These are phyloP conservation scores for Anthopleura xanthogrammica DNA, from an alignment of 92 coral and sea anemone species.

Conservation along the genomic window DNA sequence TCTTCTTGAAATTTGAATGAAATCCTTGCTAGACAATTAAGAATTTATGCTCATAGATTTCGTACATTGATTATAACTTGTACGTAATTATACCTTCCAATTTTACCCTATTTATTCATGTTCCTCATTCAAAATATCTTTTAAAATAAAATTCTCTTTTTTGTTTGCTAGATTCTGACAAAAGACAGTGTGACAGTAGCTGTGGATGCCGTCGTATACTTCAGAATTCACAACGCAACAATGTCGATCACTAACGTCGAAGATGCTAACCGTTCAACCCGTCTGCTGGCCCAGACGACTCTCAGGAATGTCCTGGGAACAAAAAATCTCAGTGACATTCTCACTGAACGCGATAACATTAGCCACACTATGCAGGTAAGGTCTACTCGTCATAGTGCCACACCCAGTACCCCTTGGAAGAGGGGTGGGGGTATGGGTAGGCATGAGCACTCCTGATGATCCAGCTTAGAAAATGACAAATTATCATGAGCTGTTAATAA, in stretches of 20 bases:
- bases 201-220: constrained; percentile 94
- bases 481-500: too few species aligned
- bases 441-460: too few species aligned
- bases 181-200: constrained; percentile 93
- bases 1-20: too few species aligned
- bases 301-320: constrained; percentile 84
- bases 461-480: too few species aligned
- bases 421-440: too few species aligned
- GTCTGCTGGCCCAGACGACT: constrained; percentile 90
- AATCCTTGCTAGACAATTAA: too few species aligned
- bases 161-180: constrained; percentile 49
- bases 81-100: too few species aligned
- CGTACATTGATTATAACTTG: too few species aligned
- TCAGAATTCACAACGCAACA: constrained; percentile 87
- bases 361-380: constrained; percentile 86
- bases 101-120: too few species aligned
- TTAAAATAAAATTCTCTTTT: neutral
- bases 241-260: constrained; percentile 87
- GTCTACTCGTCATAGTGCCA: neutral
- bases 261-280: constrained; percentile 88
- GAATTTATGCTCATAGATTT: too few species aligned
- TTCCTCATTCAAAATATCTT: too few species aligned
- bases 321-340: constrained; percentile 75
- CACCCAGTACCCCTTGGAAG: too few species aligned
- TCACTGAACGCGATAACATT: constrained; percentile 80